Conservation (phyloP, 2,888 invertebrate species). For the Cataglyphis rosenhaueri region DNA sequence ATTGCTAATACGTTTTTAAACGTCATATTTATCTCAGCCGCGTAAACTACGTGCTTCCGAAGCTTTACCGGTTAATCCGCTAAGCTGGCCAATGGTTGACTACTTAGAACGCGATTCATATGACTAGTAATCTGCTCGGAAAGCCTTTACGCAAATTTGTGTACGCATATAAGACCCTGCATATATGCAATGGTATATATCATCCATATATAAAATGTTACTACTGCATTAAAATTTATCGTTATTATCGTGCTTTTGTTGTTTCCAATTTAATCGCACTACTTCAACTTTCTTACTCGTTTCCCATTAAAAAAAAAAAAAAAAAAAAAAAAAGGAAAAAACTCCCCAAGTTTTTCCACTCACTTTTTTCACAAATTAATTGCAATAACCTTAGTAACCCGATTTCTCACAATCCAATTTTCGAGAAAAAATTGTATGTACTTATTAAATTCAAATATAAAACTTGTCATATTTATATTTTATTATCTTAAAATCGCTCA, state of each 20-base stretch:
- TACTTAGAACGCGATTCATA: conserved; percentile 48
- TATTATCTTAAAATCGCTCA: not conserved
- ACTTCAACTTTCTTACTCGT: conserved; percentile 8
- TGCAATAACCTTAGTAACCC: not conserved
- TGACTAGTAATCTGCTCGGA: conserved; percentile 35
- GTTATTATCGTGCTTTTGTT: conserved; percentile 14
- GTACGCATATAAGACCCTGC: conserved; percentile 7
- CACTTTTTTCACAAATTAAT: not conserved
- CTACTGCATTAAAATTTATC: not conserved
- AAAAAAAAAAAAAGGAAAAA: not conserved
- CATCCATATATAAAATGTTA: not conserved
- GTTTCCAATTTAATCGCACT: conserved; percentile 15
- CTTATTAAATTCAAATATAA: not conserved
- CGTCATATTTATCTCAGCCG: conserved; percentile 30
- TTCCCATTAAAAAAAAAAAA: not conserved
- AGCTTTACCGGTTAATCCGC: conserved; percentile 32
- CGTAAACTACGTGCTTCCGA: conserved; percentile 20
- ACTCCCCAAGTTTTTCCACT: not conserved
- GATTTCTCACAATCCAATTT: not conserved
- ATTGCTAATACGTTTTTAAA: conserved; percentile 46
- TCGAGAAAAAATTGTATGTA: not conserved
- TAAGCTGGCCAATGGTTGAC: conserved; percentile 32
- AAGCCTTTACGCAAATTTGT: conserved; percentile 47
- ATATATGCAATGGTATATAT: not conserved
- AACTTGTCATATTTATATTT: not conserved